These are phyloP conservation scores for Pemphigus obesinymphae DNA, from an alignment of 1,140 invertebrate genomes.

Conservation along the genomic window DNA sequence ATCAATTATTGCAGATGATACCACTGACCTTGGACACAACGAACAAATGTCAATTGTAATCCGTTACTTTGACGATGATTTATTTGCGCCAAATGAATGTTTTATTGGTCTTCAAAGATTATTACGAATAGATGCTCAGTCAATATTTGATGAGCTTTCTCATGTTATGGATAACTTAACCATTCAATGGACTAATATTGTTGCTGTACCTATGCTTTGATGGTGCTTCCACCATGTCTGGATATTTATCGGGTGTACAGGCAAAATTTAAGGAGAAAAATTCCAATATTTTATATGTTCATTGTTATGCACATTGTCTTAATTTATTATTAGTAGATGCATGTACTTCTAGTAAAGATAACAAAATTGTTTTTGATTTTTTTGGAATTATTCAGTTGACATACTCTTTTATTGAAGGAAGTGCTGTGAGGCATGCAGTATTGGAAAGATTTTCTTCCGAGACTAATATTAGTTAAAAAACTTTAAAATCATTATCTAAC, in stretches of 20 bases:
- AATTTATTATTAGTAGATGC: slow-evolving; percentile 9
- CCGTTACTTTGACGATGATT: neutral
- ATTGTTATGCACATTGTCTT: neutral
- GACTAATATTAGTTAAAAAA: slow-evolving; percentile 31
- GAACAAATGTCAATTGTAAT: neutral
- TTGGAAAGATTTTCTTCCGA: slow-evolving; percentile 40
- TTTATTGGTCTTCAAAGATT: neutral
- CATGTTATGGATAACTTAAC: neutral
- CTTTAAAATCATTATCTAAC: slow-evolving; percentile 42
- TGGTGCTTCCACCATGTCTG: slow-evolving; percentile 36
- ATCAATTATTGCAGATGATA: neutral
- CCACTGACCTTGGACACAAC: neutral
- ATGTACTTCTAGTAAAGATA: neutral
- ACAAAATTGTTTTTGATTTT: slow-evolving; percentile 24
- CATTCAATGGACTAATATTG: neutral
- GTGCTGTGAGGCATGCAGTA: slow-evolving; percentile 40
- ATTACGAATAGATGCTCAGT: neutral
- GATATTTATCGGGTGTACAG: slow-evolving; percentile 8
- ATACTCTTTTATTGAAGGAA: slow-evolving; percentile 44
- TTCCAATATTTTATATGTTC: too few species aligned
- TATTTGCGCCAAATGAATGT: neutral
- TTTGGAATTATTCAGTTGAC: slow-evolving; percentile 36
- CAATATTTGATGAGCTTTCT: neutral
- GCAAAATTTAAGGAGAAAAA: too few species aligned
- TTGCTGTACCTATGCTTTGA: slow-evolving; percentile 29